phyloP scores from a whole-genome alignment of 2,797 vertebrate species.

The Acanthornis magna region DNA sequence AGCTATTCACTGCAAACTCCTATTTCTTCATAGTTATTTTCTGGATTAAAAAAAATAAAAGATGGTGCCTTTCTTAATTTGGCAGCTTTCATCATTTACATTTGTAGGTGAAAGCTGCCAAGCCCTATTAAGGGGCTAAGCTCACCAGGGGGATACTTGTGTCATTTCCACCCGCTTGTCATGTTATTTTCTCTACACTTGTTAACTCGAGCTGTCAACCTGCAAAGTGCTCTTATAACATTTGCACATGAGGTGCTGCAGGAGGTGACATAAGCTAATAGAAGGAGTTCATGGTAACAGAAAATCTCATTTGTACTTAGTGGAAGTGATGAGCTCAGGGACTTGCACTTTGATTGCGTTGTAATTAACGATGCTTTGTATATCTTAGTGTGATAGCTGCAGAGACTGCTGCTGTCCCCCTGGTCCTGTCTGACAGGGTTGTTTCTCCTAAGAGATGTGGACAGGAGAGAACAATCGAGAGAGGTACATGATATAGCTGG shows the following conservation, averaged over 20 bases:
- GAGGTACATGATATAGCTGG: neutral
- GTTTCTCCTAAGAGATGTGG: constrained; percentile 41
- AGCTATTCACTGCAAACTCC: neutral
- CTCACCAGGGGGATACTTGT: neutral
- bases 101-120: constrained; percentile 40
- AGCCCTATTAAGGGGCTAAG: constrained; percentile 11
- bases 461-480: constrained; percentile 28
- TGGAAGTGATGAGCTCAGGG: constrained; percentile 24
- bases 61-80: neutral
- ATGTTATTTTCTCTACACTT: neutral
- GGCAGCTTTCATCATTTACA: neutral
- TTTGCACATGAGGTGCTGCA: constrained; percentile 20
- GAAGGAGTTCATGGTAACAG: constrained; percentile 28
- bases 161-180: neutral
- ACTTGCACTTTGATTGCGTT: constrained; percentile 47
- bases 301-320: constrained; percentile 48
- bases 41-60: neutral
- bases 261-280: constrained; percentile 55
- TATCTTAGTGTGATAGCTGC: constrained; percentile 38
- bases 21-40: neutral
- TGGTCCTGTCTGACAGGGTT: neutral
- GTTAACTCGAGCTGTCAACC: constrained; percentile 59
- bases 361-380: constrained; percentile 50
- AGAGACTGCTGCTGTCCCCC: neutral
- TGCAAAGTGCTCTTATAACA: constrained; percentile 39